phyloP scores from a whole-genome alignment of 2,888 invertebrate species.

The Eulithis prunata region DNA sequence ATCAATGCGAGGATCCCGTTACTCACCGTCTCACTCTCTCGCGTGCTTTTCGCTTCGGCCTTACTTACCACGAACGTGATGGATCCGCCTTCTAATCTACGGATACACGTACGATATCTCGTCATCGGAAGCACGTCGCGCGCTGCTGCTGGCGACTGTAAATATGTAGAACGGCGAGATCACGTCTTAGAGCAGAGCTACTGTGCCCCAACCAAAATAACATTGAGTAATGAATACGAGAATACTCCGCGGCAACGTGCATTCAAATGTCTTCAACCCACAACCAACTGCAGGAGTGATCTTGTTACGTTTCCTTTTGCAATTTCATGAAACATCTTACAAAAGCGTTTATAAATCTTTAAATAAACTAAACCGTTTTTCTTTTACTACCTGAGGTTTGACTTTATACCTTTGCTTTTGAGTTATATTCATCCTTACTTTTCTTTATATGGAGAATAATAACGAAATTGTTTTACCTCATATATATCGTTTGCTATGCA shows the following conservation, averaged over 20 bases:
- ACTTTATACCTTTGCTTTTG: too few relatives aligned
- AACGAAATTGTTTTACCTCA: too few relatives aligned
- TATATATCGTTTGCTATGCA: too few relatives aligned
- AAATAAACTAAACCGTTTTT: too few relatives aligned
- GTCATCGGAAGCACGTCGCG: slow-evolving; percentile 7
- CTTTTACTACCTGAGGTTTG: too few relatives aligned
- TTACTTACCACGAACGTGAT: not conserved
- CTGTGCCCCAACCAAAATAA: slow-evolving; percentile 6
- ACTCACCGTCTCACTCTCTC: slow-evolving; percentile 30
- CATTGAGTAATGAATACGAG: not conserved
- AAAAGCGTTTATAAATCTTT: too few relatives aligned
- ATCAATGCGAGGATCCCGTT: slow-evolving; percentile 37
- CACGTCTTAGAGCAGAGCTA: slow-evolving; percentile 13
- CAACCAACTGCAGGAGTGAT: too few relatives aligned
- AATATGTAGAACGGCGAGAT: slow-evolving; percentile 14
- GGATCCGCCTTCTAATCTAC: not conserved
- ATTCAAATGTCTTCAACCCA: too few relatives aligned
- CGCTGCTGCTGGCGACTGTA: not conserved
- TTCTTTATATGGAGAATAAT: too few relatives aligned
- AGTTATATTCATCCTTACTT: too few relatives aligned
- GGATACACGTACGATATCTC: slow-evolving; percentile 2
- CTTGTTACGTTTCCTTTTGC: too few relatives aligned
- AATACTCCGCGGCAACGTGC: not conserved
- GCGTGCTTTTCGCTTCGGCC: slow-evolving; percentile 3
- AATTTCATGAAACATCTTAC: too few relatives aligned